Conservation (phyloP, 2,113 vertebrate genomes). For the Grammomys surdaster region DNA sequence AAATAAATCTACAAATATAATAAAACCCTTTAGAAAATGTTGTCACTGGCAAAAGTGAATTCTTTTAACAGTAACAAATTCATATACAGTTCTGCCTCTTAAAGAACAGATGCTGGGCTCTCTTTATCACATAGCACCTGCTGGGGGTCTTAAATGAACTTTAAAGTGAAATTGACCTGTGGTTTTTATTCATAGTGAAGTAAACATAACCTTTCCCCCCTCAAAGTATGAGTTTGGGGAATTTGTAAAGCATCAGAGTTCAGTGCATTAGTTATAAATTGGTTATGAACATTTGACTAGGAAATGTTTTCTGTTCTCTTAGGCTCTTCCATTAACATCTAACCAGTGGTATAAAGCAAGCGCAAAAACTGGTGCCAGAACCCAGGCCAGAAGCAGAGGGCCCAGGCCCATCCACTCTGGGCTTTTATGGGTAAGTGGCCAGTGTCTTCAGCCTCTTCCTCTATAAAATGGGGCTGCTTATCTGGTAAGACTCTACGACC, state of each 20-base stretch:
- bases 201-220: constrained; percentile 1
- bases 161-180: constrained; percentile 48
- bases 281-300: constrained; percentile 33
- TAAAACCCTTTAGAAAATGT: constrained; percentile 32
- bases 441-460: constrained; percentile 3
- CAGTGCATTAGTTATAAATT: not conserved
- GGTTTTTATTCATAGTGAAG: constrained; percentile 33
- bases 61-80: constrained; percentile 7
- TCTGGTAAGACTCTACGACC: not conserved
- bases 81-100: not conserved
- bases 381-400: not conserved
- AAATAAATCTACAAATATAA: constrained; percentile 59
- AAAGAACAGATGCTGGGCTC: not conserved
- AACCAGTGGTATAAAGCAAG: not conserved
- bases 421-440: not conserved
- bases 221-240: constrained; percentile 31
- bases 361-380: not conserved
- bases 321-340: not conserved
- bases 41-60: not conserved
- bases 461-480: not conserved
- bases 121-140: not conserved
- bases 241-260: not conserved
- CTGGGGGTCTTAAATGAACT: not conserved
- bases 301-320: not conserved
- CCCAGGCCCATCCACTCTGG: not conserved